A percentile compares a stretch with the other conserved stretches of the same genome.
phyloP scores from a whole-genome alignment of 2,888 invertebrate genomes.

The Dasypogon diadema region DNA sequence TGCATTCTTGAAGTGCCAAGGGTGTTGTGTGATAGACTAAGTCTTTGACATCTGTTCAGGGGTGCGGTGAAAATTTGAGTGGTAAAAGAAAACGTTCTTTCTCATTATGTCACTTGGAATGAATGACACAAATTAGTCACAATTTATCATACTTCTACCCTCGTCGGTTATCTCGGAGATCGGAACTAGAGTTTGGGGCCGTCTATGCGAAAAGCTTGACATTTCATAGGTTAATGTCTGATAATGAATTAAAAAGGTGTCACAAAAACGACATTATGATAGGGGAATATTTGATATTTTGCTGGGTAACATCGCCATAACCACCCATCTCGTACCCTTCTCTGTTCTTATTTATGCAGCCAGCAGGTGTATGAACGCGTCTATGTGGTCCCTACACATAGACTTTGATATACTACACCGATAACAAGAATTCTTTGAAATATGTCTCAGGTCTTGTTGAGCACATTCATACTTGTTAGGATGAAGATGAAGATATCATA shows the following conservation, averaged over 20 bases:
- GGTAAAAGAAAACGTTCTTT: not conserved
- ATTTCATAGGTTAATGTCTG: slow-evolving; percentile 23
- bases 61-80: not conserved
- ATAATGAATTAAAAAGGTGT: slow-evolving; percentile 31
- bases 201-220: not conserved
- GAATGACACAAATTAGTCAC: slow-evolving; percentile 45
- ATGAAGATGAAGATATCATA: slow-evolving; percentile 29
- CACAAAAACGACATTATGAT: slow-evolving; percentile 10
- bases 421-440: slow-evolving; percentile 29
- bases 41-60: not conserved
- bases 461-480: slow-evolving; percentile 30
- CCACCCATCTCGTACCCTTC: not conserved
- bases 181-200: not conserved
- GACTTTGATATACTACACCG: not conserved
- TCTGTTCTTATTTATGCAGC: not conserved
- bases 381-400: not conserved
- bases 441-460: slow-evolving; percentile 19
- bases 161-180: slow-evolving; percentile 1
- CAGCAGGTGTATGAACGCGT: not conserved
- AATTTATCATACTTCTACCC: slow-evolving; percentile 39
- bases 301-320: not conserved
- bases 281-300: slow-evolving; percentile 4
- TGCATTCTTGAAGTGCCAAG: not conserved
- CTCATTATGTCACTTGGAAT: slow-evolving; percentile 41
- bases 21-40: not conserved